A percentile compares a stretch with the other conserved stretches of the same genome.
These are phyloP conservation scores for Chrysochloris asiatica DNA, from an alignment of 2,113 vertebrate species.

Conservation along the genomic window DNA sequence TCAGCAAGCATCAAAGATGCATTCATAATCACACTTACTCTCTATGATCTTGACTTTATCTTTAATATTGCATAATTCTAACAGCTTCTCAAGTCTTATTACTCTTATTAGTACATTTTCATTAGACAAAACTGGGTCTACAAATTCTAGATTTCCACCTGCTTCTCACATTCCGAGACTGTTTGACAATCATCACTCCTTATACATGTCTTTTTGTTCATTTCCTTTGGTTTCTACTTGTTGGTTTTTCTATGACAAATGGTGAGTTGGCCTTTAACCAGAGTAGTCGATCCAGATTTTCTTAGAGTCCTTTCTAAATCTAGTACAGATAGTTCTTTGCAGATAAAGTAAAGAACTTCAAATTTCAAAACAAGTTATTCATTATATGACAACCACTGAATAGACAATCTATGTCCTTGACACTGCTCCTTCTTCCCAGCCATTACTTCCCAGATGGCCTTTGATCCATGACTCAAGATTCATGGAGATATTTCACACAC, in stretches of 20 bases:
- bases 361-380: neutral
- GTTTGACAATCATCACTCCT: neutral
- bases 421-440: neutral
- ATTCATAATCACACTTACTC: neutral
- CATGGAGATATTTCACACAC: neutral
- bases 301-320: neutral
- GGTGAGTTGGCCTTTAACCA: neutral
- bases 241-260: neutral
- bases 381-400: neutral
- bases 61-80: neutral
- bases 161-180: neutral
- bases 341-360: neutral
- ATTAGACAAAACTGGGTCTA: too few relatives aligned
- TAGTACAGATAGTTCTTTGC: neutral
- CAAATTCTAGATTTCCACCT: neutral
- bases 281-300: neutral
- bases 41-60: neutral
- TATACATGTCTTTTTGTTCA: neutral
- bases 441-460: neutral
- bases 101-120: too few relatives aligned
- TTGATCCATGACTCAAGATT: neutral
- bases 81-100: neutral
- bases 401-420: neutral
- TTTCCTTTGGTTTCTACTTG: neutral
- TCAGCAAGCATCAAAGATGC: neutral